Evolutionary conservation across 2,113 vertebrate genomes (phyloP).

Genomic region (Python bivittatus): DNA sequence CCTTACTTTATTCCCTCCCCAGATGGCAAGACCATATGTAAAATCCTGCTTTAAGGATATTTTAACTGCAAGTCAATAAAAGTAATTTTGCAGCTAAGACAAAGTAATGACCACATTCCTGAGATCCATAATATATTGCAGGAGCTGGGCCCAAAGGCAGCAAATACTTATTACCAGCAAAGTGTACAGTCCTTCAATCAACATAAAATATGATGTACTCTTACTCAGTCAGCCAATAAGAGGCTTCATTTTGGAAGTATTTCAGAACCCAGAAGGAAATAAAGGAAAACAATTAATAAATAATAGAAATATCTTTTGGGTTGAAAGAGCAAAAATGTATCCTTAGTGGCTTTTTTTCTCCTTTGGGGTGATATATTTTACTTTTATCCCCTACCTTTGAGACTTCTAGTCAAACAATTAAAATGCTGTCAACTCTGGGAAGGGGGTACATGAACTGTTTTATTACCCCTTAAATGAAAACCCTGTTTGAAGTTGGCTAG

Average conservation of each 20-base stretch:
- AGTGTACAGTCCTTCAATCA: slow-evolving; percentile 38
- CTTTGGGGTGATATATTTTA: not conserved
- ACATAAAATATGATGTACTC: slow-evolving; percentile 37
- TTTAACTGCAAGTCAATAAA: slow-evolving; percentile 55
- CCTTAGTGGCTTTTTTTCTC: not conserved
- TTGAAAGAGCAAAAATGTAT: not conserved
- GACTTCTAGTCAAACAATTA: not conserved
- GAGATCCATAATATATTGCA: slow-evolving; percentile 42
- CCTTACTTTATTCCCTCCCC: slow-evolving; percentile 3
- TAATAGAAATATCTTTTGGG: not conserved
- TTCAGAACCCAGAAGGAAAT: slow-evolving; percentile 40
- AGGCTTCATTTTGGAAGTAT: slow-evolving; percentile 48
- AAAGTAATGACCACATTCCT: slow-evolving; percentile 58
- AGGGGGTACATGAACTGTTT: not conserved
- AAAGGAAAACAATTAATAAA: slow-evolving; percentile 45
- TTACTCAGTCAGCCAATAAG: slow-evolving; percentile 24
- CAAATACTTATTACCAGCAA: slow-evolving; percentile 35
- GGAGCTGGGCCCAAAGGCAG: slow-evolving; percentile 40
- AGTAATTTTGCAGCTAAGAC: slow-evolving; percentile 54
- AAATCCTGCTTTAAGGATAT: slow-evolving; percentile 14
- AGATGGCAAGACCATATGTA: not conserved
- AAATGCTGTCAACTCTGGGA: not conserved
- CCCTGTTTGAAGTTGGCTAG: not conserved
- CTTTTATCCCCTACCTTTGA: not conserved
- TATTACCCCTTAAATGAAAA: not conserved